These are phyloP conservation scores for Leptinotarsa tumamoca DNA, from an alignment of 2,888 invertebrate species.

Conservation along the genomic window DNA sequence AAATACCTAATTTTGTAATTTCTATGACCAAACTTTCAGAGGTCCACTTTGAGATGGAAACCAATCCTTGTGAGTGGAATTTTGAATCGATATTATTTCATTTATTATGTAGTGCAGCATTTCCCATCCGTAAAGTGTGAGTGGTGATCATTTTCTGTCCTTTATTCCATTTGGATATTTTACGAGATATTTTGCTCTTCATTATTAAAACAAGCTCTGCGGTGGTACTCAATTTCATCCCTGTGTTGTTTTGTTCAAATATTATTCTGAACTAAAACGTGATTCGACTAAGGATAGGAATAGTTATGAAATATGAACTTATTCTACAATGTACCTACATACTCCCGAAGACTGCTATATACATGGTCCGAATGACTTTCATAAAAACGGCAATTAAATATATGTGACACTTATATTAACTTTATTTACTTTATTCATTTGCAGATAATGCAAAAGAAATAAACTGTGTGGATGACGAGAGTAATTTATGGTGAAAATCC, in stretches of 20 bases:
- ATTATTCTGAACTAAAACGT: slow-evolving; percentile 7
- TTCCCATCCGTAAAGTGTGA: too few relatives aligned
- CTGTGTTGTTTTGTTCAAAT: neutral
- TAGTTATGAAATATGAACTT: neutral
- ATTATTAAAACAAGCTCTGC: neutral
- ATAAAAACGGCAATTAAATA: slow-evolving; percentile 1
- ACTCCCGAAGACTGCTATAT: neutral
- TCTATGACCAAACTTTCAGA: too few relatives aligned
- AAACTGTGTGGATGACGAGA: neutral
- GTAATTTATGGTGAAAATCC: too few relatives aligned
- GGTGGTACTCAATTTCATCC: neutral
- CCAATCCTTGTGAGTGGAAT: too few relatives aligned
- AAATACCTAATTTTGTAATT: too few relatives aligned
- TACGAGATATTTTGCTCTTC: neutral
- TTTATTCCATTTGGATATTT: neutral
- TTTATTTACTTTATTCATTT: neutral
- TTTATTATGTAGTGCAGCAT: too few relatives aligned
- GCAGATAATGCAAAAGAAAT: neutral
- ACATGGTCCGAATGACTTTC: neutral
- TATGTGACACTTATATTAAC: neutral
- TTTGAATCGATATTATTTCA: too few relatives aligned
- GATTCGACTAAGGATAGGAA: neutral
- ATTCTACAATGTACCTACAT: neutral
- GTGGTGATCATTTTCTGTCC: too few relatives aligned
- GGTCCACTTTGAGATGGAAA: too few relatives aligned